Conservation (phyloP, 2,113 vertebrate species). For the Cyphomyrus discorhynchus region DNA sequence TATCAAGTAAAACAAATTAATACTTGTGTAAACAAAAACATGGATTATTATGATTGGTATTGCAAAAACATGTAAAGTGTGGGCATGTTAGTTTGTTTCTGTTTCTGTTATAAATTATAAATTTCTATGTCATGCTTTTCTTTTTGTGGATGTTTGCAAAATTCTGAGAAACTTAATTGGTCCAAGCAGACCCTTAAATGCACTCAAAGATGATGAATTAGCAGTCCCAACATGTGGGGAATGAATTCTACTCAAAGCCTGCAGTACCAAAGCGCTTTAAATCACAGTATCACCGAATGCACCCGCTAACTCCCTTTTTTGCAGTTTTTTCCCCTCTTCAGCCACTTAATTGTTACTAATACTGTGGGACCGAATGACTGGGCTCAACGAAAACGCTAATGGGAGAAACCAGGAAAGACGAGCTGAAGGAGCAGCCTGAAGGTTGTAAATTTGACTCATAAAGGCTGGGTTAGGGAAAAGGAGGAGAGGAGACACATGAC, state of each 20-base stretch:
- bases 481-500: not conserved
- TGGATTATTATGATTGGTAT: not conserved
- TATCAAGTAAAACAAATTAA: not conserved
- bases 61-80: not conserved
- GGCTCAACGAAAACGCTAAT: not conserved
- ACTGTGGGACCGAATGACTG: not conserved
- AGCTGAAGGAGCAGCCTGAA: not conserved
- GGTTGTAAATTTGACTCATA: not conserved
- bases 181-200: not conserved
- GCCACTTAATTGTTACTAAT: not conserved
- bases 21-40: not conserved
- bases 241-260: not conserved
- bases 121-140: not conserved
- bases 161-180: not conserved
- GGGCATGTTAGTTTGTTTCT: not conserved
- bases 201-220: not conserved
- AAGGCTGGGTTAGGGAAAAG: not conserved
- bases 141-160: not conserved
- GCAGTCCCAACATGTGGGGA: not conserved
- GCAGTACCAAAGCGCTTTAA: not conserved
- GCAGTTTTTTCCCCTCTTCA: not conserved
- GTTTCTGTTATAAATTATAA: not conserved
- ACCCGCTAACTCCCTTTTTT: not conserved
- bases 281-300: not conserved
- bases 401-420: not conserved